Conservation (phyloP, 2,113 vertebrate species). For the Sprattus sprattus region DNA sequence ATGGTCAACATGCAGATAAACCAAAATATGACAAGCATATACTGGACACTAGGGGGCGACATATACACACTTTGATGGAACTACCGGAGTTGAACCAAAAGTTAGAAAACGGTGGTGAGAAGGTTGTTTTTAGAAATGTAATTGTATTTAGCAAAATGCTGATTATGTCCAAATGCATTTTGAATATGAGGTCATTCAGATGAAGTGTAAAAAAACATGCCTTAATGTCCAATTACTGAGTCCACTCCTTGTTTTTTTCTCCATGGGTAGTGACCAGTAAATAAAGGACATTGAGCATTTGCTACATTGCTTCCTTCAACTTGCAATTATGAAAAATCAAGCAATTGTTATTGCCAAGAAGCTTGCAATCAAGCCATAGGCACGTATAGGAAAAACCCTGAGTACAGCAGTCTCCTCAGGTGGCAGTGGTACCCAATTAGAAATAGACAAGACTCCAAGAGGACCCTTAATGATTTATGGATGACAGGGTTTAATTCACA, state of each 20-base stretch:
- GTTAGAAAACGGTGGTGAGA: neutral
- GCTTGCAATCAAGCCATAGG: neutral
- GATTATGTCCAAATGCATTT: neutral
- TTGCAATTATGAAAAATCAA: neutral
- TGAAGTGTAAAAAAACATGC: neutral
- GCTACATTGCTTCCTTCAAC: neutral
- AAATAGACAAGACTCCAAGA: slow-evolving; percentile 22
- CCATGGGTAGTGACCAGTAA: neutral
- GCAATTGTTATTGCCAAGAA: neutral
- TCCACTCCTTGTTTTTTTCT: neutral
- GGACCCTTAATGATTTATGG: slow-evolving; percentile 32
- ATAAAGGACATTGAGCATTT: neutral
- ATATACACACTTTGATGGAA: neutral
- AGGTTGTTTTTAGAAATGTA: neutral
- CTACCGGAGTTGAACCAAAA: neutral
- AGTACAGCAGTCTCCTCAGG: neutral
- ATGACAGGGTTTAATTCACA: slow-evolving; percentile 13
- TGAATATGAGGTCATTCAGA: neutral
- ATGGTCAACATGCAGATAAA: neutral
- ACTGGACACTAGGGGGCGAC: slow-evolving; percentile 39
- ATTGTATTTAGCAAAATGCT: neutral
- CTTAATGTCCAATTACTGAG: neutral
- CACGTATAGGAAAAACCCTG: neutral
- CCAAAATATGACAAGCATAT: neutral
- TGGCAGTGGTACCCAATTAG: neutral